phyloP scores from a whole-genome alignment of 1,140 invertebrate species.

The Solenopsis invicta region DNA sequence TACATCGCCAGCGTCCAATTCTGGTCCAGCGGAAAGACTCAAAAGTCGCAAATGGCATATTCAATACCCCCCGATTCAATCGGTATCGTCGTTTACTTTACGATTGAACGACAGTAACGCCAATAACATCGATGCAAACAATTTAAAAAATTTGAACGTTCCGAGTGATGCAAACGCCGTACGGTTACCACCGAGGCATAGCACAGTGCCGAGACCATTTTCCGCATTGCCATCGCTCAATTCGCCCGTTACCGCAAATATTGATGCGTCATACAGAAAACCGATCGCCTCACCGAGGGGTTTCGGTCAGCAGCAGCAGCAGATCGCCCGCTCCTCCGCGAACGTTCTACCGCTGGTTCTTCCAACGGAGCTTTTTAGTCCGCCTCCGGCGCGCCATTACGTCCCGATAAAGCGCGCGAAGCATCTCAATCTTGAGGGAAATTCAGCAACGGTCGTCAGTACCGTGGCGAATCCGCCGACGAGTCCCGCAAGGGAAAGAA shows the following conservation, averaged over 20 bases:
- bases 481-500: neutral
- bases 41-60: conserved; percentile 1
- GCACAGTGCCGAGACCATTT: conserved; percentile 58
- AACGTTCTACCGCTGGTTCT: conserved; percentile 39
- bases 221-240: neutral
- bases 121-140: neutral
- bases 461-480: neutral
- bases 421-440: neutral
- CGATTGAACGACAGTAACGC: neutral
- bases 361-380: conserved; percentile 23
- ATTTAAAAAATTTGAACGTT: neutral
- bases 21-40: neutral
- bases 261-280: neutral
- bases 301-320: conserved; percentile 2
- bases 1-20: neutral
- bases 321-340: neutral
- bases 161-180: neutral
- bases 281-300: neutral
- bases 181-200: conserved; percentile 39
- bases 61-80: conserved; percentile 3
- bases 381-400: neutral
- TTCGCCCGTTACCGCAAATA: neutral
- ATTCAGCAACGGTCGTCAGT: neutral
- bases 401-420: conserved; percentile 28
- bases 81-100: neutral